phyloP scores from a whole-genome alignment of 2,888 invertebrate genomes.

The Dryocosmus kuriphilus region DNA sequence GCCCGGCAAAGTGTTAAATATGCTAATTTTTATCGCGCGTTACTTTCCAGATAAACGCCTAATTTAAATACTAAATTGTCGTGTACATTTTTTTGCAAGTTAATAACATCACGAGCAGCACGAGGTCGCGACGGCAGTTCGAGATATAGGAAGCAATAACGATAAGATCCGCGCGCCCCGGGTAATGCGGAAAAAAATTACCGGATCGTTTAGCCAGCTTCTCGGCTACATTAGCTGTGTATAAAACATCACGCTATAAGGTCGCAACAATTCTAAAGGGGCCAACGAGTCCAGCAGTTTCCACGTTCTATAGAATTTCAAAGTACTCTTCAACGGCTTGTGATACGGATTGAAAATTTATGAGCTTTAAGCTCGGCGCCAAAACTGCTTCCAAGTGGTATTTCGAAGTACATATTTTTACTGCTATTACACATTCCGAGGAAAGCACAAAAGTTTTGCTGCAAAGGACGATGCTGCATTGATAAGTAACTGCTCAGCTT shows the following conservation, averaged over 20 bases:
- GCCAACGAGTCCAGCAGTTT: neutral
- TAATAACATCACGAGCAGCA: constrained; percentile 49
- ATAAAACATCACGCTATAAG: neutral
- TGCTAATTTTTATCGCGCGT: constrained; percentile 62
- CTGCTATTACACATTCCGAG: neutral
- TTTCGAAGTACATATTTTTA: constrained; percentile 14
- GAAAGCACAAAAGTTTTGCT: neutral
- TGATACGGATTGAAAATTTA: neutral
- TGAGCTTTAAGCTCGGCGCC: neutral
- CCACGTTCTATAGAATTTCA: neutral
- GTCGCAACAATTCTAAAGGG: neutral
- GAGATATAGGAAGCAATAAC: constrained; percentile 42
- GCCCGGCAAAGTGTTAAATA: constrained; percentile 59
- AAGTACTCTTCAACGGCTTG: constrained; percentile 1
- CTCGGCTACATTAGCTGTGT: constrained; percentile 2
- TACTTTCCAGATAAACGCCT: constrained; percentile 58
- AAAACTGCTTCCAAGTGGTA: constrained; percentile 3
- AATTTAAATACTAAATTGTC: constrained; percentile 61
- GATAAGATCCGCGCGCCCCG: constrained; percentile 39
- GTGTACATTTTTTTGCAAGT: constrained; percentile 51
- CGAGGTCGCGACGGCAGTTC: constrained; percentile 31
- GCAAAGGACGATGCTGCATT: neutral
- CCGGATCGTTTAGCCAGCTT: constrained; percentile 27
- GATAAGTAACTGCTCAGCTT: neutral
- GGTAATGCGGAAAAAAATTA: constrained; percentile 28